Base-by-base conservation (phyloP, 2,888 invertebrate species). In the Netelia fuscicornis region DNA sequence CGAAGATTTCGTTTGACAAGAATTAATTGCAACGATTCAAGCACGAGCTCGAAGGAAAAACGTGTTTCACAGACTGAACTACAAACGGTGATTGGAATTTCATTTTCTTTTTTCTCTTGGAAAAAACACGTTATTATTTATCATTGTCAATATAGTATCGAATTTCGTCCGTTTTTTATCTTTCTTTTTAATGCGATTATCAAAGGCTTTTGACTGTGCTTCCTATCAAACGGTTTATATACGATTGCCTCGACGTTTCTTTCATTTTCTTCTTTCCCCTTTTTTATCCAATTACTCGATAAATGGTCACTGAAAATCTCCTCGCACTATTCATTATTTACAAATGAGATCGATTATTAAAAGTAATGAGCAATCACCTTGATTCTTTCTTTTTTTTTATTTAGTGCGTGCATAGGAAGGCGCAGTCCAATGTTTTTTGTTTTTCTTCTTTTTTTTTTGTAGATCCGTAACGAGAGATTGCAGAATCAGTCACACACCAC, bases 291-390 rank as follows among this genome's bases (percentile, higher is more conserved):
- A 52, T 80, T 62, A 80, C 71, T 77, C 70, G 76, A 37, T 76
- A 65, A 81, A 81, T 81, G 72, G 68, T 77, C 72, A 64, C 77
- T 72, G 62, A 68, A 68, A 65, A 77, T 65, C 30, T 58, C 37
- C 67, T 30, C 65, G 67, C 80, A 1, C 85, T 86, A 87, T 86
- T 89, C 81, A 88, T 88, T 90, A 91, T 87, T 89, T 89, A 89
- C 88, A 91, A 89, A 89, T 90, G 91, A 91, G 91, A 91, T 91
- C 90, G 90, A 90, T 87, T 65, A 85, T 90, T 88, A 89, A 90
- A 87, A 82, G 84, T 90, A 91, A 90, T 90, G 89, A 91, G 90
- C 90, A 90, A 90, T 90, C 80, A 87, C 84, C 81, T 87, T 88
- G 81, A 83, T 89, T 81, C 54, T 67, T 64, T 3, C 65, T 76